Base-by-base conservation (phyloP, 2,797 vertebrate genomes). In the Dallia pectoralis region DNA sequence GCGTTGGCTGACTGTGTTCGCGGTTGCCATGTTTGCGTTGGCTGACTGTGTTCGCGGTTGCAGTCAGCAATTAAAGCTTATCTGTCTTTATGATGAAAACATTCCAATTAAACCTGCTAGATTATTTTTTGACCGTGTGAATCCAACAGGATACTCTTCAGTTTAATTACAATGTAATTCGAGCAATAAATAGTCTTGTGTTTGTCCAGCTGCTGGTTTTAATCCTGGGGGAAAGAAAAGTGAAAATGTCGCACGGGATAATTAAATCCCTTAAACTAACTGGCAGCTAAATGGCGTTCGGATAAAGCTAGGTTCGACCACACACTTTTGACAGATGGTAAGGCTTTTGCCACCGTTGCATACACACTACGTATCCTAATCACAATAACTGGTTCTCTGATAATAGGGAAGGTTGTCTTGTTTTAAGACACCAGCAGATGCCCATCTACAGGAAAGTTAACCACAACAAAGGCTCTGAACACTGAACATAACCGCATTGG, bases 1-100 rank as follows among this genome's bases (percentile, higher is more conserved):
- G n/a, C n/a, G n/a, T n/a, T 74, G 65, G 59, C 70, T 75, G 77
- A 56, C 68, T 69, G 22, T 74, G 70, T 69, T 51, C 56, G 64
- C 70, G 69, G 79, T n/a, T n/a, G n/a, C 19, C 15, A 44, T 77
- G 72, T 89, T 88, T 86, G 56, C 64, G 76, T 70, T n/a, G n/a
- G n/a, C n/a, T n/a, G n/a, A n/a, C n/a, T n/a, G n/a, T n/a, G n/a
- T n/a, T n/a, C n/a, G n/a, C n/a, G n/a, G n/a, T 47, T 74, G 63
- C 49, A 80, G 72, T 66, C 78, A 80, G 74, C n/a, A n/a, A 68
- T 85, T 73, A 73, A 75, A 71, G 44, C 27, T 70, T 86, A 76
- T 56, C 53, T 62, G 67, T 32, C 51, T 27, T 44, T 16, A 40
- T 64, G 69, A 77, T 79, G 49, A 74, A 1, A 56, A 8, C 9